Conservation (phyloP, 2,888 invertebrate genomes). For the Nomada goodeniana region DNA sequence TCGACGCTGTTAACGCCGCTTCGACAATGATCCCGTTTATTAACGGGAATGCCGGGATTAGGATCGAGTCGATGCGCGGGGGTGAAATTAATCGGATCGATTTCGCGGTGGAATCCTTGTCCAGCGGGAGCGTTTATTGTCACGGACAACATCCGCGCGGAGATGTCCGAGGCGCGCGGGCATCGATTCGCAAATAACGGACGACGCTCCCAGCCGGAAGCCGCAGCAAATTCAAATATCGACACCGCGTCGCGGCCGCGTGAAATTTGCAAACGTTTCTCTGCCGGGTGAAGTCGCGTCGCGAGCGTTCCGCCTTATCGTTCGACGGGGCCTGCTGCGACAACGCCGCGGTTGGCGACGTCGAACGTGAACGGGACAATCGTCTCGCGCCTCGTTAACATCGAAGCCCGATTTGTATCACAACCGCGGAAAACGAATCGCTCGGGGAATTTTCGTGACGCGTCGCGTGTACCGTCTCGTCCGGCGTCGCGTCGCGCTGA, state of each 20-base stretch:
- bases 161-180: constrained; percentile 19
- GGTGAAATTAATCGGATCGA: not conserved
- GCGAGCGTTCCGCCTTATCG: no score
- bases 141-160: constrained; percentile 43
- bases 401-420: no score
- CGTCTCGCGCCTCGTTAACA: no score
- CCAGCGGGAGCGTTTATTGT: constrained; percentile 38
- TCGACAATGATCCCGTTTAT: not conserved
- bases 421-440: no score
- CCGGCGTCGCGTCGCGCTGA: not conserved
- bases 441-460: not conserved
- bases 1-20: not conserved
- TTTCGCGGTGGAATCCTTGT: constrained; percentile 16
- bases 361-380: no score
- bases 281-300: not conserved
- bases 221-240: constrained; percentile 55
- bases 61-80: not conserved
- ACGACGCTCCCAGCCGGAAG: constrained; percentile 40
- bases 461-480: not conserved
- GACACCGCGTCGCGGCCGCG: constrained; percentile 11
- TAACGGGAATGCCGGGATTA: not conserved
- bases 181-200: constrained; percentile 51
- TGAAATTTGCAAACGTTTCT: constrained; percentile 37
- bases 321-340: no score
- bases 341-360: no score